phyloP scores from a whole-genome alignment of 2,797 vertebrate species.

The Myotis planiceps region DNA sequence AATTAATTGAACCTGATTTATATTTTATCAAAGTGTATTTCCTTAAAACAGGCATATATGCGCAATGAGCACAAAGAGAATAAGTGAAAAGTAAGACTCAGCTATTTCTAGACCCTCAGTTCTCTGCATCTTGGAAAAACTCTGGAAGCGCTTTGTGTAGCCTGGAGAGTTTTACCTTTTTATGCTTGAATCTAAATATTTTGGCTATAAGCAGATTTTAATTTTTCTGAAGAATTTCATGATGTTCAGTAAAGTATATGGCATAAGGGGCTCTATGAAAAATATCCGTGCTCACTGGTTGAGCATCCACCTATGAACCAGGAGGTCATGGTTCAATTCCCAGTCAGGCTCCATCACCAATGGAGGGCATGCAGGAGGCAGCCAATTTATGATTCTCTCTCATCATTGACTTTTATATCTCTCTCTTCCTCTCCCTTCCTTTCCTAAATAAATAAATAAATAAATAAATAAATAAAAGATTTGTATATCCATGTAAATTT shows the following conservation, averaged over 20 bases:
- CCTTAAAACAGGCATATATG: neutral
- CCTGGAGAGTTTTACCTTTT: neutral
- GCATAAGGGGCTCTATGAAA: no score
- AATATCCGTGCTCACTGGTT: no score
- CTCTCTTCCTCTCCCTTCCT: no score
- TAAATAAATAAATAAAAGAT: neutral
- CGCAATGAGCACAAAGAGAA: neutral
- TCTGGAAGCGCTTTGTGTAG: neutral
- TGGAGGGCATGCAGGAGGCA: no score
- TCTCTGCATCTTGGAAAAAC: neutral
- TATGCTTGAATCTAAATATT: neutral
- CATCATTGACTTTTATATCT: no score
- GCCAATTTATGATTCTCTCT: no score
- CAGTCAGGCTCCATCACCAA: no score
- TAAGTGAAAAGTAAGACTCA: neutral
- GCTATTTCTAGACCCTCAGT: neutral
- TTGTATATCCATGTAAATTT: neutral
- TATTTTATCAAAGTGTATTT: neutral
- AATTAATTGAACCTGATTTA: slow-evolving; percentile 4
- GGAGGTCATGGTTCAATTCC: no score
- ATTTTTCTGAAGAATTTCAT: no score
- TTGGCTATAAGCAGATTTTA: neutral
- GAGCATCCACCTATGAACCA: no score
- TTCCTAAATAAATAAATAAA: no score
- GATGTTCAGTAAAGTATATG: no score